Evolutionary conservation across 1,140 invertebrate species (phyloP), one percentile per base, ranked within the genome.

Genomic region (Hypothenemus hampei): DNA sequence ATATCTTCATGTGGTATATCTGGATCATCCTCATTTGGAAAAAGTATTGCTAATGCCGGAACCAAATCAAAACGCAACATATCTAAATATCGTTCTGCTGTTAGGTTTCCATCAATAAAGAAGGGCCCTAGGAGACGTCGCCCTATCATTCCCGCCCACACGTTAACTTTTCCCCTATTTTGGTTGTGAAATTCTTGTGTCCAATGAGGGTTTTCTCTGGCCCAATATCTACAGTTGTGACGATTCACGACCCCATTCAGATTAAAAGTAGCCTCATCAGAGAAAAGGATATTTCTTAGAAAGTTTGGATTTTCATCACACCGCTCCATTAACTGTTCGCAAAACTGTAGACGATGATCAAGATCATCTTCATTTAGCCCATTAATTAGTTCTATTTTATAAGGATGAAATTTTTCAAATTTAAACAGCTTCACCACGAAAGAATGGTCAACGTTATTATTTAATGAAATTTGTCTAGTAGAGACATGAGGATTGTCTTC

Each of bases 381-480:
- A 8, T 41, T 15, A 10, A 41, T 19, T 8, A 41, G 21, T 11
- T 41, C 5, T 19, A 16, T 8, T 22, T 41, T 41, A 7, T 41
- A 41, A 19, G 39, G 39, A 20, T 41, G 15, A 6, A 16, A 41
- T 41, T 41, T 41, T n/a, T n/a, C n/a, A n/a, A n/a, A n/a, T n/a
- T n/a, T n/a, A n/a, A n/a, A n/a, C n/a, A n/a, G n/a, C n/a, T n/a
- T n/a, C n/a, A n/a, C n/a, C n/a, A n/a, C n/a, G n/a, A n/a, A n/a
- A n/a, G n/a, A n/a, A n/a, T n/a, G n/a, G n/a, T n/a, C n/a, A n/a
- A n/a, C n/a, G n/a, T n/a, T n/a, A n/a, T n/a, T n/a, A n/a, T n/a
- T n/a, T n/a, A n/a, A n/a, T n/a, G n/a, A n/a, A n/a, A n/a, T n/a
- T n/a, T n/a, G n/a, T n/a, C n/a, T n/a, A n/a, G n/a, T n/a, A n/a